Evolutionary conservation across 2,797 vertebrate genomes (phyloP).

Genomic region (Rhincodon typus): DNA sequence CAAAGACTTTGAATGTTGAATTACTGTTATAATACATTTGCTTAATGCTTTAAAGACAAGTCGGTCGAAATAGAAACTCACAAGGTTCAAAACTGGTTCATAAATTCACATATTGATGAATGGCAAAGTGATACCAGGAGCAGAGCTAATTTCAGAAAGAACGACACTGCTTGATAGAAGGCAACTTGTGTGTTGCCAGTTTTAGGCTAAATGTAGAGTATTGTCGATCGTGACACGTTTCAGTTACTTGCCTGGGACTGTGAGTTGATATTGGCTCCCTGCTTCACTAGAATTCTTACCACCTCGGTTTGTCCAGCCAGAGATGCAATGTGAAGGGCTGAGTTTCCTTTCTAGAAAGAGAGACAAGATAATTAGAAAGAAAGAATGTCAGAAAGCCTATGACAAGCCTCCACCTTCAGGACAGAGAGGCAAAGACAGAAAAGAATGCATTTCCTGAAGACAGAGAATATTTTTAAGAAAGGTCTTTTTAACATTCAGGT

Average conservation of each 20-base stretch:
- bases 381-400: background rate
- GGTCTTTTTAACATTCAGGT: background rate
- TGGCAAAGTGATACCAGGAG: background rate
- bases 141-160: background rate
- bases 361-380: background rate
- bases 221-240: too few species aligned
- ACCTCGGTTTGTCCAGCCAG: slow-evolving; percentile 88
- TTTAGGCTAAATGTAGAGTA: background rate
- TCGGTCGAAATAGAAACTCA: background rate
- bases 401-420: background rate
- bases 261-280: slow-evolving; percentile 83
- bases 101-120: background rate
- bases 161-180: background rate
- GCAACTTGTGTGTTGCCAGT: background rate
- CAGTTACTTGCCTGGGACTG: slow-evolving; percentile 83
- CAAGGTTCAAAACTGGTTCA: background rate
- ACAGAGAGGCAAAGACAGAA: background rate
- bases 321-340: slow-evolving; percentile 92
- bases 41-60: background rate
- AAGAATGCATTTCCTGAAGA: background rate
- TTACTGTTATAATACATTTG: background rate
- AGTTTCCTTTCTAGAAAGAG: slow-evolving; percentile 83
- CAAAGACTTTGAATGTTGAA: background rate
- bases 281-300: slow-evolving; percentile 80
- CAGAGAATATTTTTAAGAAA: background rate